Evolutionary conservation across 2,888 invertebrate species (phyloP), one percentile per base, ranked within the genome.

Genomic region (Andrena camellia): DNA sequence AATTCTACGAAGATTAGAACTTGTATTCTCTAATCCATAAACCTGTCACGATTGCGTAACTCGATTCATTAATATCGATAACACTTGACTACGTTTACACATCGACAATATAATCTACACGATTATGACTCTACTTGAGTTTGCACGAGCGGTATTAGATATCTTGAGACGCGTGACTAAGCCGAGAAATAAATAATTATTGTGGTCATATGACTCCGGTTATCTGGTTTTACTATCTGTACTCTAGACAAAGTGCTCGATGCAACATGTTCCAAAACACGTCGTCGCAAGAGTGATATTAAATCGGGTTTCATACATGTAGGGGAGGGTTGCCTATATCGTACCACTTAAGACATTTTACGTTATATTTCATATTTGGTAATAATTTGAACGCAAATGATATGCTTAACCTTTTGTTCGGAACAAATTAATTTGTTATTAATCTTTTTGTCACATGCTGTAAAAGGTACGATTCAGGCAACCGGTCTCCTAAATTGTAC

Each of bases 111-210:
- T 20, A 7, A 62, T 79, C 66, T n/a, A 69, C 20, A 20, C 7
- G 54, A 77, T 72, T 48, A 33, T 48, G 68, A 77, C 31, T 62
- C 31, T 50, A 79, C 62, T 79, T 52, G 26, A 80, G 20, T 62
- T 52, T 48, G 42, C 52, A 62, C 62, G 70, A 33, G 48, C 48
- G 13, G 8, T 23, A 57, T 26, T 59, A 20, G 26, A n/a, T 79
- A 71, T 60, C 79, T 64, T 13, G 5, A 48, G 42, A 52, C 62
- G 26, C 26, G 50, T n/a, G 23, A 35, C 35, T 50, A 17, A n/a
- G 13, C 29, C 54, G 80, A 81, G 72, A 81, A 80, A 57, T 66
- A 80, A 71, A 48, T 72, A 72, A 81, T 81, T 80, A 67, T 17
- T 52, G 10, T 29, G 26, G 72, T 81, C 80, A 80, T 80, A 80